Conservation (phyloP, 2,888 invertebrate genomes). For the Cryptus armator region DNA sequence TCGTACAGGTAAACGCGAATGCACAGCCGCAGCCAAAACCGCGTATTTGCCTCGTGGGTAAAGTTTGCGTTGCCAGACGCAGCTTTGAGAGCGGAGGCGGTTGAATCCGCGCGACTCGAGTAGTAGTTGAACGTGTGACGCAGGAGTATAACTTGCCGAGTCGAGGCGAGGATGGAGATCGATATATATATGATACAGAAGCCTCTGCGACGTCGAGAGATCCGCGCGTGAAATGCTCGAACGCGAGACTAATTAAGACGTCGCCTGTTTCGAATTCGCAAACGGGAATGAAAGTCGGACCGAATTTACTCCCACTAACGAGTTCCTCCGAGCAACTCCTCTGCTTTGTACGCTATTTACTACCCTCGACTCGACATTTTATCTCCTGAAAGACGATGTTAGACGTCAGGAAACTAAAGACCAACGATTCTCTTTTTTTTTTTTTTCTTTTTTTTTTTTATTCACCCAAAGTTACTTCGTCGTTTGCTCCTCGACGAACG, state of each 20-base stretch:
- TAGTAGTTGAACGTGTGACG: constrained; percentile 13
- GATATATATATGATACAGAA: constrained; percentile 15
- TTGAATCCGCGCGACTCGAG: constrained; percentile 9
- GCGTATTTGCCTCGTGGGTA: background rate
- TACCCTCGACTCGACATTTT: background rate
- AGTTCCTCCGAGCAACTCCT: constrained; percentile 24
- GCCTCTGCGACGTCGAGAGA: background rate
- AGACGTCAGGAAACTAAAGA: background rate
- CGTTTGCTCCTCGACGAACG: background rate
- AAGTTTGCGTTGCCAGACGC: constrained; percentile 33
- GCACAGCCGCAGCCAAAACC: constrained; percentile 6
- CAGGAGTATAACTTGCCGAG: background rate
- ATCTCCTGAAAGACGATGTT: background rate
- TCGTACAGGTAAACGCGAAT: background rate
- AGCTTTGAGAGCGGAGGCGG: background rate
- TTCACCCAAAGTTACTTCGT: background rate
- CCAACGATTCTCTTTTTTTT: background rate
- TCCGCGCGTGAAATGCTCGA: constrained; percentile 32
- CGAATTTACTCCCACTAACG: constrained; percentile 48
- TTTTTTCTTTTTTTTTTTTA: background rate
- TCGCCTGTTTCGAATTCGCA: constrained; percentile 55
- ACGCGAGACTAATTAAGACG: constrained; percentile 55
- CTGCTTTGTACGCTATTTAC: background rate
- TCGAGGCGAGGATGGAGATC: constrained; percentile 61
- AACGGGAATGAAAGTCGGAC: background rate